These are phyloP conservation scores for Fukomys damarensis DNA, from an alignment of 2,113 vertebrate genomes.

Conservation along the genomic window DNA sequence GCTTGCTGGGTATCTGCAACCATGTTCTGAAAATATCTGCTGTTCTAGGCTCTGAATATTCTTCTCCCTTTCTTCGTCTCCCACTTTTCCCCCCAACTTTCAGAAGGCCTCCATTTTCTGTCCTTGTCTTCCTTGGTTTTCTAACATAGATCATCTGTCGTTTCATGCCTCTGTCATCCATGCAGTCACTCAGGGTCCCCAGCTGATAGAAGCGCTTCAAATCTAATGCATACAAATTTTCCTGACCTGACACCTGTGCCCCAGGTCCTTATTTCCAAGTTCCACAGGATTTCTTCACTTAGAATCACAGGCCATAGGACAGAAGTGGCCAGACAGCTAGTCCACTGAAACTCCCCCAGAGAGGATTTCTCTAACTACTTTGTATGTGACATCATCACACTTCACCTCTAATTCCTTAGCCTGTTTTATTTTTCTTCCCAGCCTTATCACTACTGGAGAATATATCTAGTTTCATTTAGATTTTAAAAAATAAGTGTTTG, in stretches of 20 bases:
- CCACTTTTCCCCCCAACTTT: background rate
- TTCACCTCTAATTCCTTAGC: background rate
- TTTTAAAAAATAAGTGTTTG: background rate
- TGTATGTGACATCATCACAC: background rate
- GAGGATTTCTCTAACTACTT: background rate
- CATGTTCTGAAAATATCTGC: background rate
- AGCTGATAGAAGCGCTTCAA: background rate
- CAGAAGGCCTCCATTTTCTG: no score
- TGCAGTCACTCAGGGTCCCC: background rate
- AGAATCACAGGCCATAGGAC: background rate
- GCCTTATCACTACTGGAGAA: background rate
- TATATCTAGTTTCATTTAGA: background rate
- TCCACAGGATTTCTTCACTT: background rate
- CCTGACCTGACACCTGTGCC: background rate
- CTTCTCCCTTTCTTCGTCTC: no score
- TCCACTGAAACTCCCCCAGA: background rate
- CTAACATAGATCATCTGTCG: background rate
- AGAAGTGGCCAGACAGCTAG: background rate
- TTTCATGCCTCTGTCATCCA: background rate
- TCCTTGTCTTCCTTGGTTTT: background rate
- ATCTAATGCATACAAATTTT: background rate
- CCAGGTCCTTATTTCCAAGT: background rate
- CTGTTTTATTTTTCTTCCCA: background rate
- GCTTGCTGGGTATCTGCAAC: no score
- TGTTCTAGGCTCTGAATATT: background rate